A percentile compares a stretch with the other conserved stretches of the same genome.
phyloP scores from a whole-genome alignment of 2,113 vertebrate species.

The Hippocampus barbouri region DNA sequence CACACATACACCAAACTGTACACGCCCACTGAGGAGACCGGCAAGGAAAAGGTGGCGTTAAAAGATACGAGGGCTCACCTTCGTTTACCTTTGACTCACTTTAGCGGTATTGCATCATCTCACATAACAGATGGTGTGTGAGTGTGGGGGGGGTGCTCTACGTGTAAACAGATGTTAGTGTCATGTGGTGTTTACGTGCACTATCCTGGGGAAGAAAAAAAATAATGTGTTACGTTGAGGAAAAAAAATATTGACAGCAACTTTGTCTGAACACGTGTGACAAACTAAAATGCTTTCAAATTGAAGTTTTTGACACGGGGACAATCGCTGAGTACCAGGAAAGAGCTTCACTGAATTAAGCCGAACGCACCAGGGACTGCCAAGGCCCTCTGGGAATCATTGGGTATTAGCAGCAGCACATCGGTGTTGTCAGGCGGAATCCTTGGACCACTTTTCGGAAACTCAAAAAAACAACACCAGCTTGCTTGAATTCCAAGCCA shows the following conservation, averaged over 20 bases:
- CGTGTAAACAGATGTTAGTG: slow-evolving; percentile 29
- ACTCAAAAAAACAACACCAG: too few relatives aligned
- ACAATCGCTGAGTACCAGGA: neutral
- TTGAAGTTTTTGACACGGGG: neutral
- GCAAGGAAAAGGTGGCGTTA: slow-evolving; percentile 48
- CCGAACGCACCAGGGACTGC: neutral
- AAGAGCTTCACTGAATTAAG: neutral
- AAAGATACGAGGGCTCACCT: slow-evolving; percentile 51
- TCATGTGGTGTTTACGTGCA: slow-evolving; percentile 9
- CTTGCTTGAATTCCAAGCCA: too few relatives aligned
- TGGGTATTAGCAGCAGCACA: neutral
- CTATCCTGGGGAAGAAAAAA: neutral
- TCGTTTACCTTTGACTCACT: slow-evolving; percentile 47
- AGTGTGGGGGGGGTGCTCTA: slow-evolving; percentile 2
- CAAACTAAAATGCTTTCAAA: neutral
- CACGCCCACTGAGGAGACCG: slow-evolving; percentile 26
- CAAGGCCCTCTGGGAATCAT: neutral
- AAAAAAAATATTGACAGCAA: slow-evolving; percentile 8
- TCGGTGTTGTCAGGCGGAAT: too few relatives aligned
- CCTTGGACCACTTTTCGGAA: too few relatives aligned
- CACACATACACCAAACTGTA: slow-evolving; percentile 2
- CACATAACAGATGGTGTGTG: slow-evolving; percentile 22
- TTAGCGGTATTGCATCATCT: slow-evolving; percentile 24
- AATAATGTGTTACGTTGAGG: neutral
- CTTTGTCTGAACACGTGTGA: neutral